Evolutionary conservation across 2,113 vertebrate genomes (phyloP), one percentile per base, ranked within the genome.

Genomic region (Atlantisia rogersi): DNA sequence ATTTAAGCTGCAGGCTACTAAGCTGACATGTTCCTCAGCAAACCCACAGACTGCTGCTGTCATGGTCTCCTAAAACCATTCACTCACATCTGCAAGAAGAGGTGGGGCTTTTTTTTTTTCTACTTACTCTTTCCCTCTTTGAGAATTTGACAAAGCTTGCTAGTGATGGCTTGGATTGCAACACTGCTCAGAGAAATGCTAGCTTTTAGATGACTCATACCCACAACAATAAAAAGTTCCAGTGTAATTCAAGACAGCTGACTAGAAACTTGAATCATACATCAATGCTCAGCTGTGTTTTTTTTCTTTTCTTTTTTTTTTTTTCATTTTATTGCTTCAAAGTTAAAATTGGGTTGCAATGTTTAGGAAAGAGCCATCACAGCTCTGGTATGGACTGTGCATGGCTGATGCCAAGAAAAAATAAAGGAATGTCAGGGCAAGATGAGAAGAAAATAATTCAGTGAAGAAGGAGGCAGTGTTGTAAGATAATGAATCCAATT

Each of bases 231-330:
- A 62, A 93, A 71, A 91, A 69, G 26, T 75, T 91, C 53, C 69
- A 15, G 50, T 84, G 77, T 96, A 96, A 94, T 94, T 96, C 77
- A 85, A 88, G 78, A 63, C 95, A 96, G 92, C 90, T 93, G 94
- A 83, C 53, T 96, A 6, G 28, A 67, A 75, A 24, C 83, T 94
- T 70, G 65, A 94, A 92, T 95, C 62, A 50, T 64, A 59, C 40
- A 21, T 92, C 79, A 82, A 85, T 73, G 65, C 69, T 65, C 42
- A 50, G 65, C 35, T 84, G 56, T 77, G 7, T 44, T 44, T 44
- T 15, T 44, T 18, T 44, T 52, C 62, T 68, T 35, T 35, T 35
- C 35, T 35, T 35, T 35, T 44, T 44, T 44, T 44, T 44, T 62
- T 86, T 87, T 77, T 67, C 5, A 76, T 86, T 84, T 69, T 69